Evolutionary conservation across 2,797 vertebrate genomes (phyloP), one percentile per base, ranked within the genome.

Genomic region (Holocentrus rufus): DNA sequence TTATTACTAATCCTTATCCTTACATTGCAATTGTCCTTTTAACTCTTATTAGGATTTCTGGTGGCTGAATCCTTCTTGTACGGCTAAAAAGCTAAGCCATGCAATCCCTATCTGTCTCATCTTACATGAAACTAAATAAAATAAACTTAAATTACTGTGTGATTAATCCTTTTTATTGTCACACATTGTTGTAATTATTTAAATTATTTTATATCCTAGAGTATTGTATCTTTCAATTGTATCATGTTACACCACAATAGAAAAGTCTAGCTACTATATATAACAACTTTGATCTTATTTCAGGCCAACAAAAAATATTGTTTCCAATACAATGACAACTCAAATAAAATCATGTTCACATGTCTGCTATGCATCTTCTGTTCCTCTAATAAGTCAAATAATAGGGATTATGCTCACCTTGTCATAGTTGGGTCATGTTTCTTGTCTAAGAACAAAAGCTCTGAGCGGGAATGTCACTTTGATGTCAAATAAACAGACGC

Each of bases 401-500:
- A 44, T 44, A 11, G 13, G 13, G 2, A 44, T 44, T 44, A 18
- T 20, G 5, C 18, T 18, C 47, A n/a, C n/a, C 30, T 14, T 61
- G 56, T 69, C 11, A 5, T 39, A 63, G 30, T 20, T 1, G 74
- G 49, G 36, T 72, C 56, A 17, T 59, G 81, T 55, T 66, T 80
- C 55, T 17, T 11, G 61, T 79, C 61, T 0, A 15, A 59, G 65
- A 76, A 70, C 66, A 77, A 68, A 80, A 59, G 72, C 52, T 50
- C 30, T 47, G 74, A 66, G 22, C 4, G 3, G 30, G 53, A 50
- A 50, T 4, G 20, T 52, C 53, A 54, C 83, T 77, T 73, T 78
- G 74, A 84, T 70, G 71, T 77, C 52, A 20, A 20, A 15, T 57
- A 61, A 80, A 9, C 60, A 62, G 85, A 68, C 2, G n/a, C 55